A percentile compares a stretch with the other conserved stretches of the same genome.
phyloP scores from a whole-genome alignment of 1,140 invertebrate genomes.

The Luehdorfia chinensis region DNA sequence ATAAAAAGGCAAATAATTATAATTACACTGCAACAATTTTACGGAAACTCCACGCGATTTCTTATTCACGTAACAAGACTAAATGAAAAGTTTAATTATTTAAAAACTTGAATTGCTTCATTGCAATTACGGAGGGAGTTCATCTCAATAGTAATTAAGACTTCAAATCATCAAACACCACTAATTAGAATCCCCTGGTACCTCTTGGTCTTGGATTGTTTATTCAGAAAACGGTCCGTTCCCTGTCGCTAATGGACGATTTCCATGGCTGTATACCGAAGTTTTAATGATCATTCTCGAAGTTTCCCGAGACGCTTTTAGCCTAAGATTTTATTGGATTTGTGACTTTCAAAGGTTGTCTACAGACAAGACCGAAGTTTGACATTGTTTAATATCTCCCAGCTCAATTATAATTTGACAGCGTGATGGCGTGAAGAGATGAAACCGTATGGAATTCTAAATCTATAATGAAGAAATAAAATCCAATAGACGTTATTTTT shows the following conservation, averaged over 20 bases:
- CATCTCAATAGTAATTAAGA: slow-evolving; percentile 18
- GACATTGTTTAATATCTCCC: slow-evolving; percentile 12
- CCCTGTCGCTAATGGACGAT: slow-evolving; percentile 13
- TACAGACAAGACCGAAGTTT: slow-evolving; percentile 9
- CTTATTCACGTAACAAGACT: slow-evolving; percentile 1
- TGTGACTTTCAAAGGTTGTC: slow-evolving; percentile 14
- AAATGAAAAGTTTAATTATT: slow-evolving; percentile 15
- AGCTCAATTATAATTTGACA: slow-evolving; percentile 8
- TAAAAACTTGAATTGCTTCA: slow-evolving; percentile 13
- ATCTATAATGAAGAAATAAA: too few species aligned
- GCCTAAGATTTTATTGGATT: slow-evolving; percentile 18
- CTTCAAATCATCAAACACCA: slow-evolving; percentile 14
- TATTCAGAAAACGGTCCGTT: slow-evolving; percentile 17
- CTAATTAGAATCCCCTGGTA: slow-evolving; percentile 15
- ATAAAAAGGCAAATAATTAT: too few species aligned
- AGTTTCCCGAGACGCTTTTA: slow-evolving; percentile 15
- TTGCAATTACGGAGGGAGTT: slow-evolving; percentile 13
- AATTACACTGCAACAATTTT: too few species aligned
- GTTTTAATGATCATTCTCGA: slow-evolving; percentile 17
- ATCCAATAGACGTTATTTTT: too few species aligned
- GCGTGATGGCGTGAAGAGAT: not conserved
- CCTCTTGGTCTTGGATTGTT: slow-evolving; percentile 7
- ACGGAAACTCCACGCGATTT: not conserved
- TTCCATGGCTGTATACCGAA: slow-evolving; percentile 14
- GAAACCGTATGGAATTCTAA: too few species aligned